Evolutionary conservation across 2,113 vertebrate species (phyloP).

Genomic region (Fulica atra): DNA sequence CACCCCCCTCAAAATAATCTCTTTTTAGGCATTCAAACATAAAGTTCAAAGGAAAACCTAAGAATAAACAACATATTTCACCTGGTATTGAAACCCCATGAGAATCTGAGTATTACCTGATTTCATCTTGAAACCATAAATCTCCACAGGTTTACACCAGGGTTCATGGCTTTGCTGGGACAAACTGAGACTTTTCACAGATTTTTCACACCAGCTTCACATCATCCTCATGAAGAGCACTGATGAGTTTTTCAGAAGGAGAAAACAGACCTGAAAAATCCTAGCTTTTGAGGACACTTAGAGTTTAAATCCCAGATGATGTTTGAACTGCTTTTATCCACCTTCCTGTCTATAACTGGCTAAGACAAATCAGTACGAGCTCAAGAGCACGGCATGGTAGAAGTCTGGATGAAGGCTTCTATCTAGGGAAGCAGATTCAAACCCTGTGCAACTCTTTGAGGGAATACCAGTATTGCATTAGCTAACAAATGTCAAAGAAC

Average conservation of each 20-base stretch:
- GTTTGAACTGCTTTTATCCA: neutral
- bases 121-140: slow-evolving; percentile 59
- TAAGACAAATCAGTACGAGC: neutral
- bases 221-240: neutral
- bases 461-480: neutral
- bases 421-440: neutral
- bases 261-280: neutral
- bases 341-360: neutral
- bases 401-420: fast-evolving
- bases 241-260: slow-evolving; percentile 39
- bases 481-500: neutral
- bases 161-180: neutral
- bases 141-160: neutral
- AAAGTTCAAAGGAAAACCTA: slow-evolving; percentile 50
- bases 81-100: slow-evolving; percentile 13
- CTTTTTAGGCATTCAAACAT: slow-evolving; percentile 47
- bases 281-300: neutral
- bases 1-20: neutral
- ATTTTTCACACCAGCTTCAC: slow-evolving; percentile 22
- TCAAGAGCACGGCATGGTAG: neutral
- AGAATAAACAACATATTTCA: slow-evolving; percentile 55
- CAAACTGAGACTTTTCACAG: neutral
- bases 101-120: slow-evolving; percentile 30
- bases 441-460: neutral
- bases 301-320: neutral